Evolutionary conservation across 2,797 vertebrate species (phyloP).

Genomic region (Enteromius trimaculatus): DNA sequence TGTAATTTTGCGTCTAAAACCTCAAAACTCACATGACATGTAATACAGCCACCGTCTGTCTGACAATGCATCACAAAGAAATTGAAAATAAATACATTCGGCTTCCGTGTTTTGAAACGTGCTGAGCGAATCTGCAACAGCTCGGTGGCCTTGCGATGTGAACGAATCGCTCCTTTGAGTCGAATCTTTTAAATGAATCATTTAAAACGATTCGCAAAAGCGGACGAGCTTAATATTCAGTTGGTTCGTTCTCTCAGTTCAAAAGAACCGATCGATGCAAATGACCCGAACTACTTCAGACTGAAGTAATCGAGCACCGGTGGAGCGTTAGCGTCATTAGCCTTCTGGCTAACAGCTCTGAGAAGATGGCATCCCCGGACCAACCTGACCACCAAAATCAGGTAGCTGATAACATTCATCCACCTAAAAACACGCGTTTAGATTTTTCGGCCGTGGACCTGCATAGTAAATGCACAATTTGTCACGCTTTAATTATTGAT

Average conservation of each 20-base stretch:
- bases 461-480: neutral
- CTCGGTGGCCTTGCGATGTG: neutral
- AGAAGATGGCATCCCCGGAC: slow-evolving; percentile 92
- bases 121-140: neutral
- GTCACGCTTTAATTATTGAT: neutral
- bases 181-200: neutral
- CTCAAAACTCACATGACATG: neutral
- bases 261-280: neutral
- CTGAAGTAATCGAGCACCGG: slow-evolving; percentile 67
- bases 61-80: neutral
- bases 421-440: neutral
- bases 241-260: neutral
- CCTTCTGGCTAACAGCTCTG: slow-evolving; percentile 62
- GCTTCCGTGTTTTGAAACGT: slow-evolving; percentile 26
- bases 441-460: neutral
- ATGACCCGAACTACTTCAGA: slow-evolving; percentile 48
- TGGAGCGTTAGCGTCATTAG: slow-evolving; percentile 59
- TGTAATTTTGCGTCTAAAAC: neutral
- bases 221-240: neutral
- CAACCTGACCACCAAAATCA: slow-evolving; percentile 84
- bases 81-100: neutral
- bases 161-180: neutral
- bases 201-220: neutral
- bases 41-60: neutral
- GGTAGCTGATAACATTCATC: slow-evolving; percentile 70